phyloP scores from a whole-genome alignment of 2,113 vertebrate species.

The Myodes glareolus region DNA sequence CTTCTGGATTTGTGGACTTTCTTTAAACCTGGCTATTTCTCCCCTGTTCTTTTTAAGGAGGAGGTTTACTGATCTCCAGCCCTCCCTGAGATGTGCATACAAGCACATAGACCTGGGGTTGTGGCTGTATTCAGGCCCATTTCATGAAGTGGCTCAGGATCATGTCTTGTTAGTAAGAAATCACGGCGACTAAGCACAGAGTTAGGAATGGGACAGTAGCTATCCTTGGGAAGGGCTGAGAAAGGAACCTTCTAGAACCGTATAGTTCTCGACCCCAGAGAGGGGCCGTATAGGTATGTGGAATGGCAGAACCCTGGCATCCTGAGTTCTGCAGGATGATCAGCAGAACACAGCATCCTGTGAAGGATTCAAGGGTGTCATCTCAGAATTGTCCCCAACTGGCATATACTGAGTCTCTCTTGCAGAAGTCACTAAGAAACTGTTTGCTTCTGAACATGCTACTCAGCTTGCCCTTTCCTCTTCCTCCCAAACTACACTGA shows the following conservation, averaged over 20 bases:
- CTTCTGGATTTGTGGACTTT: background rate
- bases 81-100: fast-evolving
- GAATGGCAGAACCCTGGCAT: too few relatives aligned
- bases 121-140: background rate
- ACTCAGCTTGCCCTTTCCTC: background rate
- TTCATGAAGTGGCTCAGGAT: background rate
- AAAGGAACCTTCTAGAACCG: background rate
- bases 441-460: background rate
- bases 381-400: background rate
- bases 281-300: background rate
- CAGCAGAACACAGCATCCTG: background rate
- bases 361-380: background rate
- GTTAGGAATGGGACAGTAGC: background rate
- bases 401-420: background rate
- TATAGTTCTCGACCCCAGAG: background rate
- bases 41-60: background rate
- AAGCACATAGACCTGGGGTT: too few relatives aligned
- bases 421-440: background rate
- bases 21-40: background rate
- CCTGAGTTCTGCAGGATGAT: background rate
- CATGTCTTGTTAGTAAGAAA: background rate
- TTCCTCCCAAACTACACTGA: background rate
- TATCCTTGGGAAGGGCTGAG: too few relatives aligned
- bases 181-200: background rate
- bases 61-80: background rate